phyloP scores from a whole-genome alignment of 2,797 vertebrate species.

The Heteromormyrus szaboi region DNA sequence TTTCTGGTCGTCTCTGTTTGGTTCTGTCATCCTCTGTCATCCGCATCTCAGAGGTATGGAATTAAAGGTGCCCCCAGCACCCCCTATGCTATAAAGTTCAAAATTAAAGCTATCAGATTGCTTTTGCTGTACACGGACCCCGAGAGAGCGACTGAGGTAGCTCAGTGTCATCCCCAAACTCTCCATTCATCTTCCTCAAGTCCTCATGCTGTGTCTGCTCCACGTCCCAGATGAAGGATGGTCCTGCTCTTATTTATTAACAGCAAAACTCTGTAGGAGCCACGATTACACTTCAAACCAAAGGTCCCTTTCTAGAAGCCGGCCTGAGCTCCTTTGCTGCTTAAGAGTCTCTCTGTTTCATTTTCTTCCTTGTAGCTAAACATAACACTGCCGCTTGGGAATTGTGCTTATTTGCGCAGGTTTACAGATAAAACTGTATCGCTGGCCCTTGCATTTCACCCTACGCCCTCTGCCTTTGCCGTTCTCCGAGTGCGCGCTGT shows the following conservation, averaged over 20 bases:
- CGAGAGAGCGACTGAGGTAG: slow-evolving; percentile 13
- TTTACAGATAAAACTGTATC: neutral
- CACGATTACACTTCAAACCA: neutral
- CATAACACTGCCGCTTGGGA: neutral
- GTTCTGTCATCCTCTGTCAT: neutral
- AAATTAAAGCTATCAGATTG: neutral
- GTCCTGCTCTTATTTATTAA: slow-evolving; percentile 23
- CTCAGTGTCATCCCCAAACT: slow-evolving; percentile 29
- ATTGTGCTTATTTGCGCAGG: neutral
- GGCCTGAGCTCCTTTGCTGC: neutral
- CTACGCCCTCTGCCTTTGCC: neutral
- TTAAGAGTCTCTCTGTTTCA: neutral
- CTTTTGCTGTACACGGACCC: slow-evolving; percentile 30
- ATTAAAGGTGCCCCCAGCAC: neutral
- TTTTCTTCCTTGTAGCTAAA: neutral
- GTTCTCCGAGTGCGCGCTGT: neutral
- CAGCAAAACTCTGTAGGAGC: slow-evolving; percentile 10
- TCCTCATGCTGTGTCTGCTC: slow-evolving; percentile 25
- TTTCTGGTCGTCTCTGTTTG: neutral
- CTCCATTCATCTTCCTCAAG: slow-evolving; percentile 14
- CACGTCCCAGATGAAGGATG: slow-evolving; percentile 33
- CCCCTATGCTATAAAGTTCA: neutral
- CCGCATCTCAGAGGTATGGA: neutral
- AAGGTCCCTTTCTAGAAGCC: neutral
- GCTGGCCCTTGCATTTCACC: neutral